These are phyloP conservation scores for Drosophila nr. medialis DNA, from an alignment of 2,888 invertebrate species.

Conservation along the genomic window DNA sequence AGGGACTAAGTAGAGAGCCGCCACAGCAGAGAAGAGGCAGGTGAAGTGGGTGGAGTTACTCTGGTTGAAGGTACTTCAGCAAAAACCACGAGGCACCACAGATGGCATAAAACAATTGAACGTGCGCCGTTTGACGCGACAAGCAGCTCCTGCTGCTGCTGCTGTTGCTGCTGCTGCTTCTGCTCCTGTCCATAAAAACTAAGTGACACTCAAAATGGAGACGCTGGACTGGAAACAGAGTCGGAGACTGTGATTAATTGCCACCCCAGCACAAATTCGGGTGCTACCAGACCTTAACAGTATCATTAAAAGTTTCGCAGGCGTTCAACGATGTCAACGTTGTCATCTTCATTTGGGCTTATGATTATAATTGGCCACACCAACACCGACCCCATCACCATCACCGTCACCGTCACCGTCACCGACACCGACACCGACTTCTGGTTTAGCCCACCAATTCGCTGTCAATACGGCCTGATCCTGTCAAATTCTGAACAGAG, in stretches of 20 bases:
- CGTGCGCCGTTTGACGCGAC: slow-evolving; percentile 49
- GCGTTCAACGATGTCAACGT: slow-evolving; percentile 52
- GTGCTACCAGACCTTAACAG: slow-evolving; percentile 57
- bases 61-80: slow-evolving; percentile 14
- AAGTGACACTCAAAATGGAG: slow-evolving; percentile 70
- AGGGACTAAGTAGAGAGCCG: slow-evolving; percentile 1
- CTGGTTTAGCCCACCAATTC: slow-evolving; percentile 7
- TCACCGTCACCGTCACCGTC: slow-evolving; percentile 9
- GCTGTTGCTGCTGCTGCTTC: slow-evolving; percentile 8
- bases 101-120: slow-evolving; percentile 76
- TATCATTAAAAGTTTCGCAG: slow-evolving; percentile 70
- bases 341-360: slow-evolving; percentile 76
- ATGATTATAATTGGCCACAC: slow-evolving; percentile 72
- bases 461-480: slow-evolving; percentile 54
- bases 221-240: slow-evolving; percentile 3
- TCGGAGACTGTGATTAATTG: slow-evolving; percentile 73
- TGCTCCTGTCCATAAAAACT: slow-evolving; percentile 59
- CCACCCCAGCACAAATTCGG: slow-evolving; percentile 38
- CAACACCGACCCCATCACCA: neutral
- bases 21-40: neutral
- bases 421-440: slow-evolving; percentile 17
- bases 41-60: neutral
- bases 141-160: neutral
- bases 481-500: slow-evolving; percentile 62
- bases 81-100: slow-evolving; percentile 54